A percentile compares a stretch with the other conserved stretches of the same genome.
Conservation (phyloP, 1,140 invertebrate genomes). For the Paraescarpia echinospica region DNA sequence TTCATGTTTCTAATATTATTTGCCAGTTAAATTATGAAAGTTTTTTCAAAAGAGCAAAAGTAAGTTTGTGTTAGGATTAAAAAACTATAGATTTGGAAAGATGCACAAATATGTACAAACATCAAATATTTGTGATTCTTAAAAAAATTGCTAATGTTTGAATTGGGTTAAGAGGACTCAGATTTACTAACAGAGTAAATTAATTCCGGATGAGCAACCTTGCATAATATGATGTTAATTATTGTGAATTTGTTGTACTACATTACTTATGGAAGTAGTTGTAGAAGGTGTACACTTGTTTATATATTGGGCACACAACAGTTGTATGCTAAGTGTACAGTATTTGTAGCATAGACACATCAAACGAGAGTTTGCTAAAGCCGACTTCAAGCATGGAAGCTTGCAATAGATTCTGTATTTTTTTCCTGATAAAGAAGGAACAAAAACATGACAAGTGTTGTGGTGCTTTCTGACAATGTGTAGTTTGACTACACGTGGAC, state of each 20-base stretch:
- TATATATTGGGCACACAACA: neutral
- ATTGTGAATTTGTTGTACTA: conserved; percentile 1
- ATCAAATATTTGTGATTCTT: too few species aligned
- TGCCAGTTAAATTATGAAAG: neutral
- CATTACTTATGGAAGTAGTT: neutral
- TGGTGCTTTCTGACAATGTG: neutral
- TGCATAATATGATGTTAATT: conserved; percentile 6
- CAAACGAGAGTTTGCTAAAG: neutral
- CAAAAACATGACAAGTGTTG: neutral
- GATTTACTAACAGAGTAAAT: neutral
- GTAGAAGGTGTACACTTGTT: neutral
- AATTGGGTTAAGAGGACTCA: too few species aligned
- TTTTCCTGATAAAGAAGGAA: neutral
- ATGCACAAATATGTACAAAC: too few species aligned
- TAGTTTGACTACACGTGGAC: neutral
- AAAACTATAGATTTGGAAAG: too few species aligned
- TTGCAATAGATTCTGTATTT: neutral
- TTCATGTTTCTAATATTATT: too few species aligned
- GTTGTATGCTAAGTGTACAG: neutral
- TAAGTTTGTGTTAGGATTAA: neutral
- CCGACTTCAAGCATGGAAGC: neutral
- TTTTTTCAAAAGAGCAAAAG: neutral
- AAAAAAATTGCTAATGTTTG: too few species aligned
- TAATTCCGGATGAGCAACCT: neutral
- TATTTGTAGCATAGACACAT: neutral